A percentile compares a stretch with the other conserved stretches of the same genome.
Conservation (phyloP, 2,888 invertebrate genomes). For the Drosophila neonasuta region DNA sequence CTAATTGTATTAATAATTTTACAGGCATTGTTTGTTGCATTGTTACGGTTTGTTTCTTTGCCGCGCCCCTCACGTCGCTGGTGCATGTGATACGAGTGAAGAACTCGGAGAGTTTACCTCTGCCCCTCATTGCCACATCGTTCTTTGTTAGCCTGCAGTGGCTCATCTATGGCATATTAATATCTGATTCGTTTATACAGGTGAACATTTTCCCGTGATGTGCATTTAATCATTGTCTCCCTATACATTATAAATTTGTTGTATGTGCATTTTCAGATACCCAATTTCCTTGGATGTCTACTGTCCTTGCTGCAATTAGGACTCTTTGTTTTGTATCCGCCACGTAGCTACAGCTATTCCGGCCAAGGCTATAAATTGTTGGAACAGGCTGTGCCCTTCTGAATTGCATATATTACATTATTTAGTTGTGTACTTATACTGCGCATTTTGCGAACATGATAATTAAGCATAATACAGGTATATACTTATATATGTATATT, state of each 20-base stretch:
- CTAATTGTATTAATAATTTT: conserved; percentile 55
- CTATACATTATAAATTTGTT: background rate
- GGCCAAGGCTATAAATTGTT: conserved; percentile 80
- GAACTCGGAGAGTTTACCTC: conserved; percentile 93
- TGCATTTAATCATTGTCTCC: background rate
- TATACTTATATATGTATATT: conserved; percentile 47
- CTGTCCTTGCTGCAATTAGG: conserved; percentile 87
- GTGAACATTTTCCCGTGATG: conserved; percentile 82
- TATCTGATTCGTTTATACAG: conserved; percentile 90
- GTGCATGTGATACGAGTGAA: conserved; percentile 90
- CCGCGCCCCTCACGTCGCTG: conserved; percentile 90
- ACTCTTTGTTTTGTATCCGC: conserved; percentile 89
- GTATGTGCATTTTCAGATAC: conserved; percentile 84
- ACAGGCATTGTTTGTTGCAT: conserved; percentile 86
- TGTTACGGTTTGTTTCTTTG: conserved; percentile 90
- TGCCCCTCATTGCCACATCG: conserved; percentile 92
- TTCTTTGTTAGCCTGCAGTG: conserved; percentile 92
- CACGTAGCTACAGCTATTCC: conserved; percentile 80
- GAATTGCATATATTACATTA: conserved; percentile 19
- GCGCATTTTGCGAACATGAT: conserved; percentile 49
- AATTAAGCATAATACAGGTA: conserved; percentile 58
- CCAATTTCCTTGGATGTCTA: conserved; percentile 90
- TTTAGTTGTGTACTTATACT: conserved; percentile 48
- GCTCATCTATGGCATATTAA: conserved; percentile 91
- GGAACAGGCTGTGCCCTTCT: conserved; percentile 76